Conservation (phyloP, 53 echinoderm and acorn worm genomes). For the Echinometra lucunter region DNA sequence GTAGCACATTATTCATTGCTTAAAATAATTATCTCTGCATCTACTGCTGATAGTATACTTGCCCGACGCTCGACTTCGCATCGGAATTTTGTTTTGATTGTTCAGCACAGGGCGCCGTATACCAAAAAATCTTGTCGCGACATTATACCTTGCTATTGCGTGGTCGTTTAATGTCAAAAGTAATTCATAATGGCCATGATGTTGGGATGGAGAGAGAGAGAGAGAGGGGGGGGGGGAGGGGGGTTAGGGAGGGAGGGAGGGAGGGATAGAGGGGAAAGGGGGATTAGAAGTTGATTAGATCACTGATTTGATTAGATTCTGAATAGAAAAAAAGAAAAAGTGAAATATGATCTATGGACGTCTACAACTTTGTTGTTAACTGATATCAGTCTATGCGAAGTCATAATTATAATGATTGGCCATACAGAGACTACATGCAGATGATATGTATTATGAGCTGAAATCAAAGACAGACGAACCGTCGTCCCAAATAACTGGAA, state of each 20-base stretch:
- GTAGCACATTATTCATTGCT: not conserved
- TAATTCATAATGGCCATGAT: not conserved
- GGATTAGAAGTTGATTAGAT: too few species aligned
- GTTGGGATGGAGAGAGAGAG: not conserved
- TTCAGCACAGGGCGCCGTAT: not conserved
- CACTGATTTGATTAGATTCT: too few species aligned
- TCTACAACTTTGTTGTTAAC: too few species aligned
- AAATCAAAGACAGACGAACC: not conserved
- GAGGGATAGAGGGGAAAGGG: too few species aligned
- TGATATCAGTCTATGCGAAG: too few species aligned
- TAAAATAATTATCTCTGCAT: not conserved
- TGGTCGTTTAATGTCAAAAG: constrained; percentile 9
- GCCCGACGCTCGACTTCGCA: not conserved
- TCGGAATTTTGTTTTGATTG: constrained; percentile 13
- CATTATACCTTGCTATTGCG: not conserved
- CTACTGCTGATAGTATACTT: constrained; percentile 25
- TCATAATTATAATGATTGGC: not conserved
- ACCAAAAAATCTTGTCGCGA: not conserved
- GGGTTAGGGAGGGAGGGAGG: too few species aligned
- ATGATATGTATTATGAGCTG: constrained; percentile 19
- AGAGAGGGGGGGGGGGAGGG: not conserved
- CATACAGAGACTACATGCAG: not conserved
- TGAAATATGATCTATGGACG: too few species aligned
- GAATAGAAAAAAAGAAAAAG: too few species aligned
- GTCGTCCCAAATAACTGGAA: not conserved